phyloP scores from a whole-genome alignment of 92 coral and sea anemone genomes.

The Montipora capitata region DNA sequence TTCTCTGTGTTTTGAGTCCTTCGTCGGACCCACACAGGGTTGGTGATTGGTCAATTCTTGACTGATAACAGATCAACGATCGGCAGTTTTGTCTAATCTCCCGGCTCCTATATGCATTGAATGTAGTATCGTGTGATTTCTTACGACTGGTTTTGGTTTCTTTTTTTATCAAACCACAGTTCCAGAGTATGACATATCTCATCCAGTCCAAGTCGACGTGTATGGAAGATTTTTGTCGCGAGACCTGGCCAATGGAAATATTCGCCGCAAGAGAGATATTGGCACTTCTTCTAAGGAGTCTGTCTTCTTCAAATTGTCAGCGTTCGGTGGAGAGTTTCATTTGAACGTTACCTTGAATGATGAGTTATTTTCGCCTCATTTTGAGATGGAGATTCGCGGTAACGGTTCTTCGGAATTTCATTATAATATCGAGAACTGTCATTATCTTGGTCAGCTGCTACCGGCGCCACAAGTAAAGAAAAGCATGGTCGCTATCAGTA shows the following conservation, averaged over 20 bases:
- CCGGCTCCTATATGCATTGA: too few relatives aligned
- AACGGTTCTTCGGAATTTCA: constrained; percentile 57
- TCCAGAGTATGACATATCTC: constrained; percentile 79
- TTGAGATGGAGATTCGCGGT: constrained; percentile 70
- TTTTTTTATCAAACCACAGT: constrained; percentile 7
- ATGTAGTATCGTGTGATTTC: too few relatives aligned
- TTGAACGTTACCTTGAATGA: constrained; percentile 68
- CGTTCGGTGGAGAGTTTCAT: constrained; percentile 60
- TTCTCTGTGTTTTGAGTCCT: too few relatives aligned
- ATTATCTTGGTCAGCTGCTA: constrained; percentile 78
- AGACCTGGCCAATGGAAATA: constrained; percentile 77
- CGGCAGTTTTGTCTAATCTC: too few relatives aligned
- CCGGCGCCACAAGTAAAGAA: constrained; percentile 36
- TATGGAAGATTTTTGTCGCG: constrained; percentile 79
- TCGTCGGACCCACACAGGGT: too few relatives aligned
- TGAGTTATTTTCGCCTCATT: constrained; percentile 63
- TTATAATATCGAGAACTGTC: constrained; percentile 65
- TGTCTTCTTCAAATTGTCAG: constrained; percentile 63
- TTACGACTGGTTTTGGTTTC: neutral
- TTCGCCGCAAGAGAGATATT: constrained; percentile 44
- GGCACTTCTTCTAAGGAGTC: constrained; percentile 26
- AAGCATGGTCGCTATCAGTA: constrained; percentile 81
- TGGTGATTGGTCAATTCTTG: too few relatives aligned
- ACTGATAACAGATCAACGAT: too few relatives aligned
- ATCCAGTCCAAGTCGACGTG: constrained; percentile 79